A percentile compares a stretch with the other conserved stretches of the same genome.
Evolutionary conservation across 1,140 invertebrate genomes (phyloP).

Genomic region (Formica selysi): DNA sequence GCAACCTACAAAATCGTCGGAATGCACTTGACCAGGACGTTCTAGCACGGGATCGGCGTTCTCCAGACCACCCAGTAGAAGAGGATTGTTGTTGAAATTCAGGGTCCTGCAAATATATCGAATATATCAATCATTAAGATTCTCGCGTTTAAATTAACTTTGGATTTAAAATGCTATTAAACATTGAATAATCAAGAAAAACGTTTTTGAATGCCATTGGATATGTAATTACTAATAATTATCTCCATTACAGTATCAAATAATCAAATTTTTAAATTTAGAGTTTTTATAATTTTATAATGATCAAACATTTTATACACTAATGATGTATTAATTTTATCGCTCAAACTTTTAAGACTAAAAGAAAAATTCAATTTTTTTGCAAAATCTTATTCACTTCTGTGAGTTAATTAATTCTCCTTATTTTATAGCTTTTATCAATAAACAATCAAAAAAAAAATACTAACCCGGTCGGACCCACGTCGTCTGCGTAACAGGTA

Average conservation of each 20-base stretch:
- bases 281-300: background rate
- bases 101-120: slow-evolving; percentile 90
- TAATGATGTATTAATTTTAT: background rate
- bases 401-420: background rate
- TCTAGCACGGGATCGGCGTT: slow-evolving; percentile 94
- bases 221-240: background rate
- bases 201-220: background rate
- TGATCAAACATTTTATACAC: background rate
- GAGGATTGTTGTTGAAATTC: slow-evolving; percentile 96
- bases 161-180: background rate
- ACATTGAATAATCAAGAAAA: slow-evolving; percentile 65
- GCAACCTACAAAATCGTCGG: slow-evolving; percentile 97
- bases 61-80: slow-evolving; percentile 94
- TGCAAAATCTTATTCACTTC: background rate
- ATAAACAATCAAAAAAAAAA: slow-evolving; percentile 57
- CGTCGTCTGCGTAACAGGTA: slow-evolving; percentile 93
- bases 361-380: background rate
- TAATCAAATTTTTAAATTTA: background rate
- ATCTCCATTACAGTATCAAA: background rate
- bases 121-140: background rate
- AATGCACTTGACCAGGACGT: slow-evolving; percentile 94
- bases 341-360: background rate
- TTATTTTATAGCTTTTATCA: slow-evolving; percentile 40
- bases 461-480: slow-evolving; percentile 93
- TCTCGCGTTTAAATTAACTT: background rate